A percentile compares a stretch with the other conserved stretches of the same genome.
phyloP scores from a whole-genome alignment of 2,888 invertebrate species.

The Apocheima hispidaria region DNA sequence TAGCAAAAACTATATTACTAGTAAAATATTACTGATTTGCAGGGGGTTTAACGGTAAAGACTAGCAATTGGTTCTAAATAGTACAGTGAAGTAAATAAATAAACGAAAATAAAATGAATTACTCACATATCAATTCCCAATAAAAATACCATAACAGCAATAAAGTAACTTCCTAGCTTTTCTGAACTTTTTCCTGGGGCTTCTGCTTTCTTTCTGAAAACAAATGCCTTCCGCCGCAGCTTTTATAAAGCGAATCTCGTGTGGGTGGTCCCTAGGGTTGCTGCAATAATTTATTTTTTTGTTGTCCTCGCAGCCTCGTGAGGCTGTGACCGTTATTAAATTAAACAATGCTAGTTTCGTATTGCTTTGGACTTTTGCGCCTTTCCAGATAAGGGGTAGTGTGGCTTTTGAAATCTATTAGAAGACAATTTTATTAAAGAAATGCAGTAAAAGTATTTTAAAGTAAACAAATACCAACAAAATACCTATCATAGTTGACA shows the following conservation, averaged over 20 bases:
- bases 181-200: slow-evolving; percentile 25
- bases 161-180: slow-evolving; percentile 14
- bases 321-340: slow-evolving; percentile 78
- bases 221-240: slow-evolving; percentile 44
- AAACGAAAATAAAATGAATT: no score
- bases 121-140: slow-evolving; percentile 25
- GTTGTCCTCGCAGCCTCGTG: slow-evolving; percentile 56
- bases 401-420: slow-evolving; percentile 17
- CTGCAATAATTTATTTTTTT: slow-evolving; percentile 65
- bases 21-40: no score
- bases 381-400: slow-evolving; percentile 53
- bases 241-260: slow-evolving; percentile 68
- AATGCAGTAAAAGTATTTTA: background rate
- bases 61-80: no score
- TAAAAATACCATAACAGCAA: slow-evolving; percentile 30
- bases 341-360: slow-evolving; percentile 75
- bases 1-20: no score
- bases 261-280: slow-evolving; percentile 73
- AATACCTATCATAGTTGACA: no score
- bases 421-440: no score
- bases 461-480: no score
- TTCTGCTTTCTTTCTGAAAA: slow-evolving; percentile 54
- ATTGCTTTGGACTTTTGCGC: slow-evolving; percentile 69
- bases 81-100: no score
- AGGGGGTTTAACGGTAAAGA: no score